These are phyloP conservation scores for Acanthornis magna DNA, from an alignment of 2,797 vertebrate species.

Conservation along the genomic window DNA sequence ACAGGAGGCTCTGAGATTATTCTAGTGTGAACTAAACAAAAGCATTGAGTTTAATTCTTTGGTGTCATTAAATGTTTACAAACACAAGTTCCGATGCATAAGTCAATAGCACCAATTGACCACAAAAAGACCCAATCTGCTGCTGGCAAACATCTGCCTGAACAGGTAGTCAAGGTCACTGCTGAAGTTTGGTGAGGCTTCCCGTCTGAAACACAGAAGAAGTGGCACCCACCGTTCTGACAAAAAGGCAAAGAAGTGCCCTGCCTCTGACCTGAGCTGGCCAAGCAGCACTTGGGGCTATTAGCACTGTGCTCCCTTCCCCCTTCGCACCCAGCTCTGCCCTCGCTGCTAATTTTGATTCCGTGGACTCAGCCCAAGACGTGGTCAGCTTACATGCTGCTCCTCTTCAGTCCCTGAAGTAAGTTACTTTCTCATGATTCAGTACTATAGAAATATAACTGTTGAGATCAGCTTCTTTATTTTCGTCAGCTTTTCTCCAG, in stretches of 20 bases:
- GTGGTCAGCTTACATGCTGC: conserved; percentile 38
- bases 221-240: neutral
- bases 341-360: conserved; percentile 56
- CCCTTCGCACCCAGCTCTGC: neutral
- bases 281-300: neutral
- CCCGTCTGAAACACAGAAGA: neutral
- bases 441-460: conserved; percentile 55
- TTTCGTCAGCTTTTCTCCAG: conserved; percentile 52
- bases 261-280: neutral
- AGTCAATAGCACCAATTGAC: neutral
- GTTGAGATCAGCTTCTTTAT: conserved; percentile 64
- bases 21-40: neutral
- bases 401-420: conserved; percentile 23
- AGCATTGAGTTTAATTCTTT: neutral
- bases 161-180: neutral
- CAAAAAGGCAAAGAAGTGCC: neutral
- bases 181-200: neutral
- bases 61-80: neutral
- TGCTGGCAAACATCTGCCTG: neutral
- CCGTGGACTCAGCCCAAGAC: conserved; percentile 32
- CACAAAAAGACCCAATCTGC: neutral
- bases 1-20: neutral
- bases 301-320: neutral
- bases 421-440: conserved; percentile 58
- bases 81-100: neutral